Conservation (phyloP, 2,113 vertebrate species). For the Semicossyphus pulcher region DNA sequence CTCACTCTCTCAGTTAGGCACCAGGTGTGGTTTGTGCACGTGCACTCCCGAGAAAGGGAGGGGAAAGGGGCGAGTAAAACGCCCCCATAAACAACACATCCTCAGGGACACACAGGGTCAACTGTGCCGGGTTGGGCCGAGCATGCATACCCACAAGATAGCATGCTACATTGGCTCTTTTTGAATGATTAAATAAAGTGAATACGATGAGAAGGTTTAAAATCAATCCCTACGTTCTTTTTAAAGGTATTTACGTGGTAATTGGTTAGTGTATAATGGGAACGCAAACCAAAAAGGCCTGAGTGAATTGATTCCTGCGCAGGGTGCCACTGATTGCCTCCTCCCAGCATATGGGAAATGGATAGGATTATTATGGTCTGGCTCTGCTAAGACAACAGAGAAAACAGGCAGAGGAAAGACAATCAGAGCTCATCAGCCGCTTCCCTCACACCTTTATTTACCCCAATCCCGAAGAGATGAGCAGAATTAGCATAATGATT, state of each 20-base stretch:
- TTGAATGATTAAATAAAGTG: constrained; percentile 10
- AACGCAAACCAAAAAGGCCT: constrained; percentile 38
- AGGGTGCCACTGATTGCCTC: constrained; percentile 66
- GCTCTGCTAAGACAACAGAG: constrained; percentile 79
- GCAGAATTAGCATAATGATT: constrained; percentile 86
- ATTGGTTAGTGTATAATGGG: constrained; percentile 50
- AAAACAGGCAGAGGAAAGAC: constrained; percentile 79
- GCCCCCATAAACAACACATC: constrained; percentile 24
- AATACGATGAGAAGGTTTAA: constrained; percentile 19
- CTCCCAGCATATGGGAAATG: constrained; percentile 71
- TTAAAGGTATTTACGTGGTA: not conserved
- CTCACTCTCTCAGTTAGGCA: constrained; percentile 38
- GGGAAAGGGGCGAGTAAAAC: constrained; percentile 15
- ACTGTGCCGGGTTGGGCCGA: constrained; percentile 18
- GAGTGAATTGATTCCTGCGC: constrained; percentile 51
- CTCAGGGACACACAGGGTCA: constrained; percentile 57
- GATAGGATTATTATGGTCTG: constrained; percentile 80
- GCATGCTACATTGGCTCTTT: not conserved
- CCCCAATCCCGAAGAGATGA: constrained; percentile 81
- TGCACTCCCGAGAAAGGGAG: constrained; percentile 21
- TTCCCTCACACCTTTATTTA: constrained; percentile 87
- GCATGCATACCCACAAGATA: constrained; percentile 20
- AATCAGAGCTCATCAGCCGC: constrained; percentile 81
- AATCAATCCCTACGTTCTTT: constrained; percentile 9
- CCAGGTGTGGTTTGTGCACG: constrained; percentile 53